Base-by-base conservation (phyloP, 2,113 vertebrate genomes). In the Zapornia atra region DNA sequence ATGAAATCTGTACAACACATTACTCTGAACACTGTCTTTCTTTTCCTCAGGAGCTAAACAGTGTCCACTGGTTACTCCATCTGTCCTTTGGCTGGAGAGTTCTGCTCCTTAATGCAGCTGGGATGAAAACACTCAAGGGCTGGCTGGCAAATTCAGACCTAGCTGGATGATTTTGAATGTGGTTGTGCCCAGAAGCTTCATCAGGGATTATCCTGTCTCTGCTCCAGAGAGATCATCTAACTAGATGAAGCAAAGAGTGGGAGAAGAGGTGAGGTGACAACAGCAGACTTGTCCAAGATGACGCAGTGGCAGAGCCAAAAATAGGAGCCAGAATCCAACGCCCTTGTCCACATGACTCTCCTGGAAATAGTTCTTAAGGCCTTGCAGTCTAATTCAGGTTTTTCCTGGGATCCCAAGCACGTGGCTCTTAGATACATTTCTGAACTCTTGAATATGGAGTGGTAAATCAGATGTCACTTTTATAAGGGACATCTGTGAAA, bases 1-100 rank as follows among this genome's bases (percentile, higher is more conserved):
- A 44, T 7, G 1, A 75, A 53, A 84, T 63, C 38, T 25, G 15
- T 17, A 19, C 3, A 11, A n/a, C 6, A n/a, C 0, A 0, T 69
- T 86, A 16, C 29, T n/a, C n/a, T n/a, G n/a, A n/a, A n/a, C 1
- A 0, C 17, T 1, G 0, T 11, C 10, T 19, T 51, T 25, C n/a
- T 56, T 72, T 68, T 33, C 54, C 63, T 46, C 42, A 56, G 53
- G n/a, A 38, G 34, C 61, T 31, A 36, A 28, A 40, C 6, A 71
- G 12, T 1, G 4, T n/a, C 42, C 33, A 28, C 29, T 72, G 34
- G 34, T 24, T 64, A 28, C 42, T 68, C 4, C 38, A 38, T 38
- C 33, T 86, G 44, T 34, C 33, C 33, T 65, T 56, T 56, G 44
- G 26, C 34, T 14, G 14, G 48, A 82, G 38, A 64, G 3, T 79